phyloP scores from a whole-genome alignment of 2,113 vertebrate genomes.

The sheep (Ovis aries) region DNA sequence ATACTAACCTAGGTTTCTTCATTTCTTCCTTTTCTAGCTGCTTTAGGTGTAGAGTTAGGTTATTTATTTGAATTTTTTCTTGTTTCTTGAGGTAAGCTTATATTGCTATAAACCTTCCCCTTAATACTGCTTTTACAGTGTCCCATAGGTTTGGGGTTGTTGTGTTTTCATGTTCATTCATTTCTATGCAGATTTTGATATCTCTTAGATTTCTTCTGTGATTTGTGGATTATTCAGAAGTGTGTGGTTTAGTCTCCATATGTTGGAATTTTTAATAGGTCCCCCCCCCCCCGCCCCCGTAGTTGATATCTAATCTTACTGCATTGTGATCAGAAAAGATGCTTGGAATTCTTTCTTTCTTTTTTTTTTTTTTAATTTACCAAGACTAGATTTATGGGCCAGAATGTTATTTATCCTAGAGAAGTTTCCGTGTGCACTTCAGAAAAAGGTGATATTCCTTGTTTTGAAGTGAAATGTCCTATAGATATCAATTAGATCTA shows the following conservation, averaged over 20 bases:
- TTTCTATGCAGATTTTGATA: neutral
- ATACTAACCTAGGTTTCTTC: neutral
- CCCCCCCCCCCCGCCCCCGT: no score
- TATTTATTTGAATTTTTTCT: neutral
- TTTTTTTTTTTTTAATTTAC: neutral
- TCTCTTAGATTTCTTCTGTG: neutral
- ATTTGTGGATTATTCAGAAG: neutral
- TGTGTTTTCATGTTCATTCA: neutral
- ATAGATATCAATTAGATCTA: neutral
- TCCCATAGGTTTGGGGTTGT: neutral
- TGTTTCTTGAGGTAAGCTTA: neutral
- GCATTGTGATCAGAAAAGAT: neutral
- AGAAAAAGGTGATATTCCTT: neutral
- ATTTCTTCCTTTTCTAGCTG: neutral
- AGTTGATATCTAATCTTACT: neutral
- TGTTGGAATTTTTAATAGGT: neutral
- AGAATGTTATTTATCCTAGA: neutral
- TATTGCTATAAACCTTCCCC: neutral
- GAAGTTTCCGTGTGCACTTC: rapidly evolving
- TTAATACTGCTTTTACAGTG: neutral
- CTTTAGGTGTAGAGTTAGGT: neutral
- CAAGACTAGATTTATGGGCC: neutral
- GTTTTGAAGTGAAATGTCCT: neutral
- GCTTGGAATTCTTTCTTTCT: neutral
- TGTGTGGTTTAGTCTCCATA: neutral